Percentiles rank a stretch among this genome's conserved stretches.
These are phyloP conservation scores for Sialis fuliginosa DNA, from an alignment of 2,888 invertebrate genomes.

Conservation along the genomic window DNA sequence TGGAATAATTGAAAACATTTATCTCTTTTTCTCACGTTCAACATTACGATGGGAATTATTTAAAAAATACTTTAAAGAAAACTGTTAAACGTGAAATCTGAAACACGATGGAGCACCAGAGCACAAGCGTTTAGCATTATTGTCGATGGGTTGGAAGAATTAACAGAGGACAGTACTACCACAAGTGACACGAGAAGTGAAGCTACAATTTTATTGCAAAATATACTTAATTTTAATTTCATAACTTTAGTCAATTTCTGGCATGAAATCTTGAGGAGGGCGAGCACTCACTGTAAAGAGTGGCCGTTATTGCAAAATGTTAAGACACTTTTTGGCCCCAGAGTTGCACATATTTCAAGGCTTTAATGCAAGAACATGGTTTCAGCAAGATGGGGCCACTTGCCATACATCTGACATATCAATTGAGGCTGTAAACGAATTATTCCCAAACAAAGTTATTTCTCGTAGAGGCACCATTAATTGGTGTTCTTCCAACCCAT, in stretches of 20 bases:
- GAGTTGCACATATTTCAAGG: background rate
- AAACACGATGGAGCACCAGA: conserved; percentile 11
- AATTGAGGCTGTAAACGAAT: background rate
- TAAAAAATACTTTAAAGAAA: conserved; percentile 1
- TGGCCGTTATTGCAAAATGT: background rate
- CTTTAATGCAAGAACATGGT: background rate
- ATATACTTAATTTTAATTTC: conserved; percentile 9
- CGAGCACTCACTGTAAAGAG: background rate
- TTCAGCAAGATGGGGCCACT: background rate
- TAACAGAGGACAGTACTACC: conserved; percentile 6
- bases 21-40: conserved; percentile 9
- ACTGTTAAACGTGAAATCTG: conserved; percentile 11
- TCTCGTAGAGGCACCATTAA: background rate
- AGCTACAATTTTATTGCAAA: conserved; percentile 8
- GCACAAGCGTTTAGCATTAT: conserved; percentile 10
- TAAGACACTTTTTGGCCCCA: too few relatives aligned
- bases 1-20: background rate
- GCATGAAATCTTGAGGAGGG: conserved; percentile 7
- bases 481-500: background rate
- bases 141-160: conserved; percentile 7
- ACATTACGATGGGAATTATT: conserved; percentile 8
- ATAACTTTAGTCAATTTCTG: conserved; percentile 10
- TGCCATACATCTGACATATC: background rate
- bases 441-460: background rate
- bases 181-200: conserved; percentile 8